Percentiles rank a stretch among this genome's conserved stretches.
Evolutionary conservation across 2,113 vertebrate species (phyloP).

Genomic region (Australoheros scitulus): DNA sequence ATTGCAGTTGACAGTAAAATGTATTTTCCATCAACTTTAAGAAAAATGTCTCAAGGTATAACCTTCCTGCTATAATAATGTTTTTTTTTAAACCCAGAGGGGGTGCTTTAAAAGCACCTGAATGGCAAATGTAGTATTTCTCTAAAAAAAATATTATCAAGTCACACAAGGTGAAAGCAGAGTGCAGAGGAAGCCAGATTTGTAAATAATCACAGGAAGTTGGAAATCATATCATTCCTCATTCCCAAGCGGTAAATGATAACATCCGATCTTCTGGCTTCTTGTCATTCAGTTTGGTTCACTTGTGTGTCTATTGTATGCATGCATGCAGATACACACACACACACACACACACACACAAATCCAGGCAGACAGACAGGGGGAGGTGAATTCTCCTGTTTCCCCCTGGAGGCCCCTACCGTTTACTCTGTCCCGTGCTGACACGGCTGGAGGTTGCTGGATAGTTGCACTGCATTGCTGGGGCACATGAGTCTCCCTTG

Average conservation of each 20-base stretch:
- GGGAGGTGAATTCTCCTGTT: slow-evolving; percentile 58
- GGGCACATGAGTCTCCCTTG: slow-evolving; percentile 44
- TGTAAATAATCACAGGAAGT: slow-evolving; percentile 66
- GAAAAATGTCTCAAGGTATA: neutral
- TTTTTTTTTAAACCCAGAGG: neutral
- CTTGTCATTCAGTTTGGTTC: slow-evolving; percentile 42
- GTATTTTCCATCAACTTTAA: neutral
- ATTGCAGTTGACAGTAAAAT: neutral
- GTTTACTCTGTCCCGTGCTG: slow-evolving; percentile 66
- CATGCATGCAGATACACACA: neutral
- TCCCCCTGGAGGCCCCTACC: slow-evolving; percentile 37
- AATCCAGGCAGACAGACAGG: slow-evolving; percentile 14
- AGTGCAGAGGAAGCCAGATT: slow-evolving; percentile 24
- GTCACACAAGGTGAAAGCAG: slow-evolving; percentile 25
- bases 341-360: neutral
- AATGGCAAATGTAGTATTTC: neutral
- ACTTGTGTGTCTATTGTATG: neutral
- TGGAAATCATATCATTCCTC: slow-evolving; percentile 61
- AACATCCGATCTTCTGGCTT: slow-evolving; percentile 57
- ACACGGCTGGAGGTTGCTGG: slow-evolving; percentile 48
- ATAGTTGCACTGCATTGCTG: slow-evolving; percentile 43
- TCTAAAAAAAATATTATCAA: neutral
- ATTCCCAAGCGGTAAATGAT: slow-evolving; percentile 47
- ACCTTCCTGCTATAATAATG: neutral
- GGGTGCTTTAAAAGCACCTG: neutral